Evolutionary conservation across 1,140 invertebrate genomes (phyloP), one percentile per base, ranked within the genome.

Genomic region (Plodia interpunctella): DNA sequence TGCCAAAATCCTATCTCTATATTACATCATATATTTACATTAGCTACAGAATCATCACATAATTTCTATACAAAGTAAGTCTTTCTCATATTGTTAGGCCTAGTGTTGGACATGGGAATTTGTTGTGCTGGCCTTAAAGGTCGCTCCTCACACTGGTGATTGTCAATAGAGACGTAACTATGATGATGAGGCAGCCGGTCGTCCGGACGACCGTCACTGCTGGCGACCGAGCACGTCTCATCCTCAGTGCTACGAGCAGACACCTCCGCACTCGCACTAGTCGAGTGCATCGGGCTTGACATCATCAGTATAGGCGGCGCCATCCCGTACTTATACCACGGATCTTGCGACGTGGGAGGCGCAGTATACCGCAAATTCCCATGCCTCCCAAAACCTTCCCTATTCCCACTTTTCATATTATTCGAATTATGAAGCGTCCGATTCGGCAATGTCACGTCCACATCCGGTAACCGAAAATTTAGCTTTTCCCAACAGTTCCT

Each of bases 401-500:
- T 82, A 59, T 89, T 88, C 66, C 78, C 70, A 67, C 75, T 78
- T 78, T 90, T 90, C 56, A 83, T 70, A 65, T 80, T 85, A 73
- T 80, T 85, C 62, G 86, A 75, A 58, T 87, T 89, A 76, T 90
- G 87, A 78, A 90, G 81, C 82, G 90, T 91, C 80, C 90, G 88
- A 86, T 90, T 87, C 52, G 90, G 88, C 56, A 90, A 82, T 30
- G 87, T 88, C 65, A 88, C 78, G 70, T 87, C 89, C 76, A 88
- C 91, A 81, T 97, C 95, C 18, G 96, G 96, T 93, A 98, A 94
- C 58, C 95, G 94, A 91, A 95, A 97, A 74, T 94, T 93, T 67
- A 98, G 91, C 87, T 97, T 97, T 74, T 97, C 95, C 96, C 96
- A 97, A 91, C 97, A 97, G 73, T 94, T 92, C 70, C 94, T 94